phyloP scores from a whole-genome alignment of 2,888 invertebrate genomes.

The Thereva unica region DNA sequence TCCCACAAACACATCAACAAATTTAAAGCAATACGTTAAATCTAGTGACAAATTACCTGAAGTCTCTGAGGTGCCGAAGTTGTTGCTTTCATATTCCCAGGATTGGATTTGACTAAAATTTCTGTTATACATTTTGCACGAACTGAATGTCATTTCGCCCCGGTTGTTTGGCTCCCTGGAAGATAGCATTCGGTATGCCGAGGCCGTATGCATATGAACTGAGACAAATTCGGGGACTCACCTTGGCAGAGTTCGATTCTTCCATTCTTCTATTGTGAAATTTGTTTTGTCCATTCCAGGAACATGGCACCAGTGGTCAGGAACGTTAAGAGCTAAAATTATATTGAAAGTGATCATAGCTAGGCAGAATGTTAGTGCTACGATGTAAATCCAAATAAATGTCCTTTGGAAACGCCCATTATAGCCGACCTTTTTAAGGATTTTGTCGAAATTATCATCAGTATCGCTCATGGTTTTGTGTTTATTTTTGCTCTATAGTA shows the following conservation, averaged over 20 bases:
- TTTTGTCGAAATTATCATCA: slow-evolving; percentile 60
- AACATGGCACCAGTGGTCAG: slow-evolving; percentile 65
- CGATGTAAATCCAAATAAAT: slow-evolving; percentile 60
- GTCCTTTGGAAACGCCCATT: slow-evolving; percentile 61
- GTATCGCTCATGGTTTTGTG: slow-evolving; percentile 40
- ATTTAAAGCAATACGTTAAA: neutral
- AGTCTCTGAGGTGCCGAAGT: slow-evolving; percentile 13
- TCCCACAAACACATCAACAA: too few species aligned
- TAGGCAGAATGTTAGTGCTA: slow-evolving; percentile 57
- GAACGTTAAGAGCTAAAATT: slow-evolving; percentile 61
- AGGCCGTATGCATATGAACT: too few species aligned
- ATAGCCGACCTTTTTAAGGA: slow-evolving; percentile 61
- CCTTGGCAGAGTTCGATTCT: slow-evolving; percentile 61
- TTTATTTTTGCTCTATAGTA: too few species aligned
- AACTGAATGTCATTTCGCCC: slow-evolving; percentile 54
- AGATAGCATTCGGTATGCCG: too few species aligned
- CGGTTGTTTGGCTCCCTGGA: slow-evolving; percentile 53
- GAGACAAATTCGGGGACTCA: slow-evolving; percentile 48
- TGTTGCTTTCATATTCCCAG: slow-evolving; percentile 37
- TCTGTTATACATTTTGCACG: slow-evolving; percentile 59
- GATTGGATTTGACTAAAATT: slow-evolving; percentile 47
- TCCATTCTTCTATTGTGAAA: slow-evolving; percentile 60
- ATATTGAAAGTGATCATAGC: slow-evolving; percentile 62
- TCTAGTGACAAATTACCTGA: neutral
- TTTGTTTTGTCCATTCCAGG: slow-evolving; percentile 60